Evolutionary conservation across 2,113 vertebrate species (phyloP).

Genomic region (Thryonomys swinderianus): DNA sequence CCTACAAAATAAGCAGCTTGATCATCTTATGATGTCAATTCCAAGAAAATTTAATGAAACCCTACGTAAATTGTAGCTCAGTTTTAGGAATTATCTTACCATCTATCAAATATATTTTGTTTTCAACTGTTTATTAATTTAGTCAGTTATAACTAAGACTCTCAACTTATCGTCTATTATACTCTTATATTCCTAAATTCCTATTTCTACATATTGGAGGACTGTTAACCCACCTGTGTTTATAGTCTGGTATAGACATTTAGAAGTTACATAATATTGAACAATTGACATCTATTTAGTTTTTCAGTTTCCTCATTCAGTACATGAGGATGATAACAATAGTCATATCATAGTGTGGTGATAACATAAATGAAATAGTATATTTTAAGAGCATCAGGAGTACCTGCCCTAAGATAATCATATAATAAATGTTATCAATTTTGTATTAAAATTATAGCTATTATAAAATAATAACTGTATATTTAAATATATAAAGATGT

Average conservation of each 20-base stretch:
- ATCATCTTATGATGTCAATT: neutral
- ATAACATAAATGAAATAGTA: neutral
- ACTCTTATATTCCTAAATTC: neutral
- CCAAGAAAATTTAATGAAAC: neutral
- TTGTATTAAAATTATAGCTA: neutral
- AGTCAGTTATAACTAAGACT: neutral
- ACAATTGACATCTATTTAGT: neutral
- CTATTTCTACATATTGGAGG: neutral
- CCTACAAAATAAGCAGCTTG: neutral
- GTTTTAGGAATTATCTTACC: neutral
- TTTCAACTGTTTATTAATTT: neutral
- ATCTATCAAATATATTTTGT: neutral
- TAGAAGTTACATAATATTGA: neutral
- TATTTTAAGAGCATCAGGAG: neutral
- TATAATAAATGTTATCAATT: neutral
- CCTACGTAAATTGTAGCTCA: neutral
- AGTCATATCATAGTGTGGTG: neutral
- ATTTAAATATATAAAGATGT: neutral
- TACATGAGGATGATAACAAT: neutral
- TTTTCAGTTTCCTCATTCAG: slow-evolving; percentile 28
- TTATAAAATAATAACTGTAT: neutral
- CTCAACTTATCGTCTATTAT: neutral
- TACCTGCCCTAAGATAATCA: neutral
- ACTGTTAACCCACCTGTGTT: neutral
- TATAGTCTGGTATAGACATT: neutral